Conservation (phyloP, 2,888 invertebrate species). For the Agrochola litura region DNA sequence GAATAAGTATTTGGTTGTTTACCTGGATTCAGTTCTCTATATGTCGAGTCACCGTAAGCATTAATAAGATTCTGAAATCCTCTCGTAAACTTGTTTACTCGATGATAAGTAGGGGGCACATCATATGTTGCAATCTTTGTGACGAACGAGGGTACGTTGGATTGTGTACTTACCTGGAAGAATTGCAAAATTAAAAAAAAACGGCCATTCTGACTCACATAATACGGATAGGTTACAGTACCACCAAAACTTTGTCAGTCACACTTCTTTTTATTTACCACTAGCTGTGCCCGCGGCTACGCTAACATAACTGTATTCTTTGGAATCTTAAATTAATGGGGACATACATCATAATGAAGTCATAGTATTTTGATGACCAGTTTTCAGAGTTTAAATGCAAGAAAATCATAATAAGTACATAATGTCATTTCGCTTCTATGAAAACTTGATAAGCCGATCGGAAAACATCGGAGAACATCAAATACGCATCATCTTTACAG, state of each 20-base stretch:
- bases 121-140: slow-evolving; percentile 93
- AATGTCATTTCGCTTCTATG: not conserved
- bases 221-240: not conserved
- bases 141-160: slow-evolving; percentile 96
- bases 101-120: slow-evolving; percentile 96
- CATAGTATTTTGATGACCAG: not conserved
- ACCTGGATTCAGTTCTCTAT: slow-evolving; percentile 97
- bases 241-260: not conserved
- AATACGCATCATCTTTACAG: no score
- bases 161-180: slow-evolving; percentile 49
- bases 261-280: not conserved
- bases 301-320: not conserved
- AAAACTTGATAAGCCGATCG: not conserved
- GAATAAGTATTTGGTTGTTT: slow-evolving; percentile 25
- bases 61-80: slow-evolving; percentile 98
- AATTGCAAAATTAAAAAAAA: not conserved
- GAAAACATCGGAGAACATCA: not conserved
- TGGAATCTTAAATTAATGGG: no score
- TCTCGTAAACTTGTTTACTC: slow-evolving; percentile 96
- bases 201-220: no score
- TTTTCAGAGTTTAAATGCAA: not conserved
- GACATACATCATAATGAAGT: not conserved
- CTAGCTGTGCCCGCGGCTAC: not conserved
- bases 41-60: slow-evolving; percentile 97
- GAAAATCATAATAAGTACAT: not conserved